These are phyloP conservation scores for Drosophila trapezifrons DNA, from an alignment of 1,140 invertebrate species.

Conservation along the genomic window DNA sequence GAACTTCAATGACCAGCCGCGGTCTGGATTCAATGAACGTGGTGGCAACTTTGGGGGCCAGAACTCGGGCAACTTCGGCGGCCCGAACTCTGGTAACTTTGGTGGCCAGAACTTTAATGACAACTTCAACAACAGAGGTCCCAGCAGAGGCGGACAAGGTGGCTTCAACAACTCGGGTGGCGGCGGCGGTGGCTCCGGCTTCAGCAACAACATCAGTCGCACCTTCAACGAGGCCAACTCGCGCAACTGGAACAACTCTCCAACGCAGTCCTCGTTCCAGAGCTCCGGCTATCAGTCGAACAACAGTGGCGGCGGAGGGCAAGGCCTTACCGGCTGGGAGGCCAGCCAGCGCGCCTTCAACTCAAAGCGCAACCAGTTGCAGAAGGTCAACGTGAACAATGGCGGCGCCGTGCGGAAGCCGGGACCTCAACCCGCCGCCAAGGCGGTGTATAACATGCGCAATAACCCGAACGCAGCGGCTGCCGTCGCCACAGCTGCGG, in stretches of 20 bases:
- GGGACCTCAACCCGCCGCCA: slow-evolving; percentile 7
- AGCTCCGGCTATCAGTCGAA: slow-evolving; percentile 18
- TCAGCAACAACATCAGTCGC: slow-evolving; percentile 45
- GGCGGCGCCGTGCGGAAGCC: slow-evolving; percentile 29
- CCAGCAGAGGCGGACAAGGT: neutral
- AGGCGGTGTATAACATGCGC: slow-evolving; percentile 29
- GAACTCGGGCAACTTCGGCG: slow-evolving; percentile 2
- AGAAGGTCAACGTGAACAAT: slow-evolving; percentile 33
- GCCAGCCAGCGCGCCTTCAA: slow-evolving; percentile 38
- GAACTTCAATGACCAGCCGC: slow-evolving; percentile 22
- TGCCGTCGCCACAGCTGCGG: neutral
- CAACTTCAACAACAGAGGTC: slow-evolving; percentile 16
- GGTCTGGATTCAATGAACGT: slow-evolving; percentile 15
- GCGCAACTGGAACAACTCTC: slow-evolving; percentile 34
- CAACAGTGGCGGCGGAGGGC: slow-evolving; percentile 1
- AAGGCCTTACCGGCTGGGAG: slow-evolving; percentile 17
- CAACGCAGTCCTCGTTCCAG: slow-evolving; percentile 21
- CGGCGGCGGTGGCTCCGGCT: slow-evolving; percentile 8
- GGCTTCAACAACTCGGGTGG: slow-evolving; percentile 17
- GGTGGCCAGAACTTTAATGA: slow-evolving; percentile 11
- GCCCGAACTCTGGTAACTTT: slow-evolving; percentile 6
- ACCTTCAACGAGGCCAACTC: slow-evolving; percentile 26
- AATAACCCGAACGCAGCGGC: slow-evolving; percentile 23
- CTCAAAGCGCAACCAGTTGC: slow-evolving; percentile 35
- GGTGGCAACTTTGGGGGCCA: slow-evolving; percentile 20